phyloP scores from a whole-genome alignment of 1,140 invertebrate genomes.

The Colletes latitarsis region DNA sequence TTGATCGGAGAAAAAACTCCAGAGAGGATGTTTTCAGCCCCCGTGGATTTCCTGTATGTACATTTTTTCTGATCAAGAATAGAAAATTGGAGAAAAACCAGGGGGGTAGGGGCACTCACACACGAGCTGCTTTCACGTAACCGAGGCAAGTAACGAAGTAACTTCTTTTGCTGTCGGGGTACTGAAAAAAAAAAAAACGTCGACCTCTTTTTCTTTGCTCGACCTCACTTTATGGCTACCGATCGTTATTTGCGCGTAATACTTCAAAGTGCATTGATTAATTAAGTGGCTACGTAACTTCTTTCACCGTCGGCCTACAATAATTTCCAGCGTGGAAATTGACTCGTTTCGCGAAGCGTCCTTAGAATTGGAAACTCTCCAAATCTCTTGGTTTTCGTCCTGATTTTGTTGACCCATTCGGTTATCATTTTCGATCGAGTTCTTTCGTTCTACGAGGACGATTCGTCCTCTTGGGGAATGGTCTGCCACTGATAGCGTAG shows the following conservation, averaged over 20 bases:
- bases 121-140: background rate
- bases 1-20: background rate
- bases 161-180: background rate
- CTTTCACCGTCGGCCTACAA: background rate
- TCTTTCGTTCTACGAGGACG: no score
- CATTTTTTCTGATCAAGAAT: constrained; percentile 15
- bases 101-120: background rate
- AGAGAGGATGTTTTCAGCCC: background rate
- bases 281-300: constrained; percentile 1
- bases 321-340: background rate
- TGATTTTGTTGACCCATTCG: no score
- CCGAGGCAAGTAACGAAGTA: background rate
- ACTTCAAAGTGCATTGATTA: constrained; percentile 25
- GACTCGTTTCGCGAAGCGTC: background rate
- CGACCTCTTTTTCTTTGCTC: background rate
- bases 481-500: no score
- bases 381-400: no score
- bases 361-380: background rate
- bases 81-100: background rate
- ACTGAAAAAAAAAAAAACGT: constrained; percentile 3
- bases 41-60: background rate
- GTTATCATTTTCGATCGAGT: background rate
- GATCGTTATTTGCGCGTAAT: background rate
- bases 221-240: background rate
- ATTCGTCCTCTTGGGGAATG: no score